A percentile compares a stretch with the other conserved stretches of the same genome.
These are phyloP conservation scores for Geopemphigus sp. DNA, from an alignment of 1,140 invertebrate genomes.

Conservation along the genomic window DNA sequence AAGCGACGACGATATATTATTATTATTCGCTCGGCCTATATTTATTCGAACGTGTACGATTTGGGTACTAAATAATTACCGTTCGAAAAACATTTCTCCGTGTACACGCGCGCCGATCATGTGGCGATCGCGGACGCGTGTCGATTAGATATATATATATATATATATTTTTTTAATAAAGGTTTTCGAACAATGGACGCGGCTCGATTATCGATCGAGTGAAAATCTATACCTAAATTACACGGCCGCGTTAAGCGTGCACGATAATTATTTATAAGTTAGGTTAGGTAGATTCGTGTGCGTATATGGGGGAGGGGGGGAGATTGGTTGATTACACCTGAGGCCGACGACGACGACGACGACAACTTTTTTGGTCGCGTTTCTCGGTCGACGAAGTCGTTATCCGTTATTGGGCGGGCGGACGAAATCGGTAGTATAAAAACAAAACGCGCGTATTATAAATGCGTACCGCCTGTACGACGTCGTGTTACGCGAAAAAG, in stretches of 20 bases:
- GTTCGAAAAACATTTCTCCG: no score
- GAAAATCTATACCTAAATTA: background rate
- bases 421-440: background rate
- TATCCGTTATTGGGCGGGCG: background rate
- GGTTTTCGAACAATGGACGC: background rate
- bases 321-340: no score
- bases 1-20: no score
- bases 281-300: no score
- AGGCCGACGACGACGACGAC: no score
- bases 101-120: background rate
- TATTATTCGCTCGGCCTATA: no score
- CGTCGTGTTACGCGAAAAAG: no score
- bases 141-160: conserved; percentile 1
- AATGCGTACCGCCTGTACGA: background rate
- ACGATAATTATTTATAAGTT: no score
- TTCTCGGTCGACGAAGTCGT: background rate
- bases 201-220: background rate
- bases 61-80: no score
- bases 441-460: background rate
- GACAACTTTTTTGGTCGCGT: background rate
- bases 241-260: no score
- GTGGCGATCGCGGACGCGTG: background rate
- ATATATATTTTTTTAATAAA: background rate
- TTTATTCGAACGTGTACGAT: no score
- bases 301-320: no score